A percentile compares a stretch with the other conserved stretches of the same genome.
These are phyloP conservation scores for Tenthredo amoena DNA, from an alignment of 2,888 invertebrate species.

Conservation along the genomic window DNA sequence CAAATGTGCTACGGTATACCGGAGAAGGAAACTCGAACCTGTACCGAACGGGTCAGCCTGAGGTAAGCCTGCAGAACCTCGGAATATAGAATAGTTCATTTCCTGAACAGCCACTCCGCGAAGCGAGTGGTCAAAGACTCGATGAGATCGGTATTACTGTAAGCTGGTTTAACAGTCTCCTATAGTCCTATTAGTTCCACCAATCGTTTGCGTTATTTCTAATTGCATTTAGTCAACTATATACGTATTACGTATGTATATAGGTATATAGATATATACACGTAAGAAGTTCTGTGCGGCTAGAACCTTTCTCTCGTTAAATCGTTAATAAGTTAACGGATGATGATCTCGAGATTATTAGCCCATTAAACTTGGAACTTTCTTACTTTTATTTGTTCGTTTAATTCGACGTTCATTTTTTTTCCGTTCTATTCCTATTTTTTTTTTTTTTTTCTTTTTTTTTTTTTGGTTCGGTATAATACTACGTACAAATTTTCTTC, in stretches of 20 bases:
- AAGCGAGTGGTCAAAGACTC: constrained; percentile 9
- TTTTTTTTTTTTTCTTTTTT: too few species aligned
- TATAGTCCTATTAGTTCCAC: constrained; percentile 20
- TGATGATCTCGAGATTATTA: neutral
- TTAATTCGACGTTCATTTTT: neutral
- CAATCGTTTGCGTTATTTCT: constrained; percentile 19
- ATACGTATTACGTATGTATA: neutral
- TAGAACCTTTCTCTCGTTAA: constrained; percentile 22
- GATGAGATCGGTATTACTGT: constrained; percentile 26
- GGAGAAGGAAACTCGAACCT: constrained; percentile 7
- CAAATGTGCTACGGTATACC: neutral
- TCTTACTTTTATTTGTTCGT: neutral
- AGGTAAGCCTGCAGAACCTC: constrained; percentile 24
- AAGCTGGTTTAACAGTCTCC: neutral
- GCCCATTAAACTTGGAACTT: neutral
- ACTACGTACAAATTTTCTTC: neutral
- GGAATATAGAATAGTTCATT: constrained; percentile 34
- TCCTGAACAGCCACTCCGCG: constrained; percentile 1
- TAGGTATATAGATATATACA: too few species aligned
- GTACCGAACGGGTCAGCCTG: neutral
- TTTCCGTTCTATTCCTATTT: neutral
- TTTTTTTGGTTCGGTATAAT: neutral
- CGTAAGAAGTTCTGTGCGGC: neutral
- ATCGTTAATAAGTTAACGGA: constrained; percentile 1
- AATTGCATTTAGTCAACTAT: constrained; percentile 20